Evolutionary conservation across 2,113 vertebrate genomes (phyloP).

Genomic region (Connochaetes taurinus): DNA sequence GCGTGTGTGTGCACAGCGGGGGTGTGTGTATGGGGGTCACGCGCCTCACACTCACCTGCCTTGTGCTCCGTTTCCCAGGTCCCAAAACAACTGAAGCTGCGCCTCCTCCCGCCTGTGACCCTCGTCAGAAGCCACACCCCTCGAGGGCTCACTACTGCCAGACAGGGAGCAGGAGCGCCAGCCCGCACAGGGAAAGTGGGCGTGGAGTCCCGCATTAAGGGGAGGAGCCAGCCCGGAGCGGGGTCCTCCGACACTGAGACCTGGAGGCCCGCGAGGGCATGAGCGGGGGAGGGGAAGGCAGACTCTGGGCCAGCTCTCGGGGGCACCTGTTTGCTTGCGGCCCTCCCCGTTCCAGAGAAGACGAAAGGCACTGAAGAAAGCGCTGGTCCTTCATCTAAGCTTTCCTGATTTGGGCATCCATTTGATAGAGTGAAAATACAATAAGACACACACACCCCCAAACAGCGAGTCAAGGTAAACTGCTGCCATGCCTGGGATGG

Average conservation of each 20-base stretch:
- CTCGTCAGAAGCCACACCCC: background rate
- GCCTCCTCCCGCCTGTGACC: background rate
- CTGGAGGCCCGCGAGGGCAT: too few relatives aligned
- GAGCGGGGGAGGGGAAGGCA: background rate
- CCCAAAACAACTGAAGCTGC: background rate
- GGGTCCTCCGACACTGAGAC: background rate
- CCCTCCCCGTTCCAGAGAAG: background rate
- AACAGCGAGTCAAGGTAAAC: background rate
- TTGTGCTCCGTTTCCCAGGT: background rate
- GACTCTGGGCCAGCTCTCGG: too few relatives aligned
- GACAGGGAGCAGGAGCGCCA: too few relatives aligned
- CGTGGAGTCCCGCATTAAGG: background rate
- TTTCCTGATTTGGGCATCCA: background rate
- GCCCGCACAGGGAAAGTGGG: background rate
- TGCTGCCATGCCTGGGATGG: background rate
- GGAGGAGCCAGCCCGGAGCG: background rate
- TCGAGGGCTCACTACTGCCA: rapidly evolving
- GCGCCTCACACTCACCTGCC: background rate
- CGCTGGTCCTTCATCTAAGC: background rate
- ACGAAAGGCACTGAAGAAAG: background rate
- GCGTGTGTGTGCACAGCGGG: rapidly evolving
- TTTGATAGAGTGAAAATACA: background rate
- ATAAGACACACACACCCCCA: background rate
- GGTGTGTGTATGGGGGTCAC: rapidly evolving
- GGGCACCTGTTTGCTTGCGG: background rate